Base-by-base conservation (phyloP, 2,888 invertebrate species). In the Ectropis crepuscularia region DNA sequence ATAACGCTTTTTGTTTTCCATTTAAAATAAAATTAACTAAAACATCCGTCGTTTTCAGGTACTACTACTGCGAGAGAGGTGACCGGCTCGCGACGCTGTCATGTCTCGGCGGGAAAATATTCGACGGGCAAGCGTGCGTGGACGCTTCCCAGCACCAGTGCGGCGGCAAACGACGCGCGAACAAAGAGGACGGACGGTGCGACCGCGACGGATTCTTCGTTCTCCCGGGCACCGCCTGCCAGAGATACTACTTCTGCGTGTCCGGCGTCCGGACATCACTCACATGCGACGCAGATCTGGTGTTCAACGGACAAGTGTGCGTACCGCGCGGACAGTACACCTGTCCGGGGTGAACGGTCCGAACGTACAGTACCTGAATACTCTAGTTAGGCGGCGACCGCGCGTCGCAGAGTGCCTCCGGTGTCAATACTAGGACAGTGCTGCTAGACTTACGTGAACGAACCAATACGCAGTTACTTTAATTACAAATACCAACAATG, bases 251-350 rank as follows among this genome's bases (percentile, higher is more conserved):
- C 80, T 93, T 94, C 81, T 95, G 95, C 74, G 92, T 94, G 11
- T 87, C 88, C 61, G 94, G 94, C 0, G 79, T 80, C 10, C 85
- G 93, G 65, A 94, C 94, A 0, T 84, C 87, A 61, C 87, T 94
- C 2, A 82, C 86, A 11, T 95, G 95, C 68, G 85, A 89, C 0
- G 60, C 62, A 0, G 87, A 84, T 5, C 89, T 93, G 65, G 73
- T 93, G n/a, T 95, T 94, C 78, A 94, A 94, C 72, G 94, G 94
- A 0, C 93, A 94, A 72, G 80, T 93, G 48, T 95, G 95, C 74
- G 93, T 94, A 8, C 78, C 89, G 6, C 81, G 83, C 12, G 77
- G 76, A 5, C 86, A 87, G 57, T 94, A 91, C 72, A 72, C 87
- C 0, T 94, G 94, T 70, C 93, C 92, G 6, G 90, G 88, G 57